These are phyloP conservation scores for Saccostrea echinata DNA, from an alignment of 1,140 invertebrate genomes.

Conservation along the genomic window DNA sequence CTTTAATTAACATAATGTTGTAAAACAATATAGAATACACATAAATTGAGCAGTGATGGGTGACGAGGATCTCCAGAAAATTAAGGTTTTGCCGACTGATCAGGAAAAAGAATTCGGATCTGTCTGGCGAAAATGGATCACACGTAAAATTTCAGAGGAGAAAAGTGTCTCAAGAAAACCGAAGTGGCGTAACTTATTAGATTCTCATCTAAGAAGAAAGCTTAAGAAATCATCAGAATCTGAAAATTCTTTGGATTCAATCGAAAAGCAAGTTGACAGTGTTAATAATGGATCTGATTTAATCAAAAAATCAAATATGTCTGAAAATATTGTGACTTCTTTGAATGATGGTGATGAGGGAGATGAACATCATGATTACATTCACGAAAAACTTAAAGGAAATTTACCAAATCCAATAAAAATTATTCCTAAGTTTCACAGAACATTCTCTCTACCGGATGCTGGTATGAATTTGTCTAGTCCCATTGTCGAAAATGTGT, in stretches of 20 bases:
- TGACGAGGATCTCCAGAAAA: constrained; percentile 16
- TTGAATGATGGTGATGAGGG: background rate
- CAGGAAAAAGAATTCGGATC: constrained; percentile 31
- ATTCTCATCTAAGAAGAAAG: constrained; percentile 18
- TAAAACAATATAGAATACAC: constrained; percentile 28
- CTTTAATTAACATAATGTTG: constrained; percentile 28
- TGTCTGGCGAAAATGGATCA: constrained; percentile 33
- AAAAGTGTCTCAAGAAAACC: background rate
- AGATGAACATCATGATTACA: background rate
- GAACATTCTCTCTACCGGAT: background rate
- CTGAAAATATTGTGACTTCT: background rate
- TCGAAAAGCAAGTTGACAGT: background rate
- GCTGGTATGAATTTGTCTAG: background rate
- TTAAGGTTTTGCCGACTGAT: constrained; percentile 19
- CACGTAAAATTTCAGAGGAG: constrained; percentile 22
- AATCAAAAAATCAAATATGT: background rate
- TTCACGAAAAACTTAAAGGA: constrained; percentile 3
- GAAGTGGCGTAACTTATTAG: background rate
- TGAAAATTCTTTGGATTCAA: background rate
- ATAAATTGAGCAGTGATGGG: constrained; percentile 14
- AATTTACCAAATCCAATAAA: constrained; percentile 15
- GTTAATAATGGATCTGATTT: background rate
- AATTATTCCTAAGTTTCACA: background rate
- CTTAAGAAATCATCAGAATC: background rate
- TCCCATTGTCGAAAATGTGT: background rate